Evolutionary conservation across 1,140 invertebrate species (phyloP), one percentile per base, ranked within the genome.

Genomic region (Hirudo medicinalis): DNA sequence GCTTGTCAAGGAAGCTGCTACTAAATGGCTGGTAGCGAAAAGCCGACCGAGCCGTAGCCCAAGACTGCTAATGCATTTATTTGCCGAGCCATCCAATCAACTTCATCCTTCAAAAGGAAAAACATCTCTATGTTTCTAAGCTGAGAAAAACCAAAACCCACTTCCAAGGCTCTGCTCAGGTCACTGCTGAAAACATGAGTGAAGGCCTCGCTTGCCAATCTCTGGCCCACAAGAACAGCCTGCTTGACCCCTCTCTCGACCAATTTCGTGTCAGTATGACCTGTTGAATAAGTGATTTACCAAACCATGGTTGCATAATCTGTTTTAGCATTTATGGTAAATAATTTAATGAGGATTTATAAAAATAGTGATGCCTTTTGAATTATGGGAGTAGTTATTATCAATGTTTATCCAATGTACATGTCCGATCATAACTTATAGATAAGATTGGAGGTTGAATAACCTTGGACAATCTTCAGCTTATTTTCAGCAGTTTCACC

Each of bases 381-480:
- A 63, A 63, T 13, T 25, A 63, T 9, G 8, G 15, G 11, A 63
- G 20, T 9, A 57, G 9, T 22, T 15, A 1, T 19, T 22, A 25
- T 25, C 22, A 63, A 63, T 25, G 29, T 63, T 63, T 49, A 13
- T 11, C 43, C 43, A 49, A 49, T 49, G 32, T 36, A 36, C 32
- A 36, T 36, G 43, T 49, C 43, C 11, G 43, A 17, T 8, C 15
- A 49, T 49, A 49, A 49, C 11, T 49, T 13, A 2, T 49, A 49
- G 0, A 63, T 25, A 63, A 63, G 29, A 19, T 63, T 63, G 57
- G 19, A 63, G 29, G 17, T 32, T 13, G 17, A 32, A 25, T 63
- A 63, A 63, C 57, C 57, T 63, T 63, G 57, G 57, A 63, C 29
- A 63, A 63, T 63, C 29, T 63, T 63, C 22, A 63, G 57, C 17